Conservation (phyloP, 2,888 invertebrate genomes). For the Blastobasis adustella region DNA sequence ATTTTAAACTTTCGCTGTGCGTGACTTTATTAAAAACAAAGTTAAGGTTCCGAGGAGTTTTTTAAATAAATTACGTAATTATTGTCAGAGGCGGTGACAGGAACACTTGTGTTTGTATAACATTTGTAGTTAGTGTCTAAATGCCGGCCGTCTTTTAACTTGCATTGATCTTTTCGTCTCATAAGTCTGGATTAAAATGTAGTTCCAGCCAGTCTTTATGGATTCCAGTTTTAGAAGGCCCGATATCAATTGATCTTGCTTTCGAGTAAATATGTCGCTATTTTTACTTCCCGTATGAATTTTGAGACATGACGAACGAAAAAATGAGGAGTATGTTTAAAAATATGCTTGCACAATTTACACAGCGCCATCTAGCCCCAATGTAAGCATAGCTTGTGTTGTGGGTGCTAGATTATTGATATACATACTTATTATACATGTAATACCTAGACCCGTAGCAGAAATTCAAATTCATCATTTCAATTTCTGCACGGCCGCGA, state of each 20-base stretch:
- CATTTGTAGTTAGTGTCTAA: constrained; percentile 23
- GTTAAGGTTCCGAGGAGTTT: constrained; percentile 17
- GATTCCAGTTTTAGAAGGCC: background rate
- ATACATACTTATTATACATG: no score
- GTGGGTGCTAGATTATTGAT: no score
- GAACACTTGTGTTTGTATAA: constrained; percentile 48
- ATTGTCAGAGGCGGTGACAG: constrained; percentile 36
- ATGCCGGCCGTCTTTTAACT: constrained; percentile 24
- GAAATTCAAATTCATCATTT: no score
- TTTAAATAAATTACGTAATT: constrained; percentile 31
- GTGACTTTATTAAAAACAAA: constrained; percentile 54
- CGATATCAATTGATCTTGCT: background rate
- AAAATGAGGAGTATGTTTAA: no score
- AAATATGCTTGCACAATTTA: no score
- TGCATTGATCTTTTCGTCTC: constrained; percentile 23
- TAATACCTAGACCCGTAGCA: no score
- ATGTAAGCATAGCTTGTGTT: no score
- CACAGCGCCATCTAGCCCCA: no score
- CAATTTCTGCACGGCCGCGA: no score
- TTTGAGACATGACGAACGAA: no score
- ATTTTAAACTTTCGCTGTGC: constrained; percentile 41
- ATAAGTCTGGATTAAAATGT: constrained; percentile 17
- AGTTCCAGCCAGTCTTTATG: background rate
- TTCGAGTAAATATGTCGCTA: no score
- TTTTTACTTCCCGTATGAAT: no score